These are phyloP conservation scores for Pagrus major DNA, from an alignment of 2,113 vertebrate species.

Conservation along the genomic window DNA sequence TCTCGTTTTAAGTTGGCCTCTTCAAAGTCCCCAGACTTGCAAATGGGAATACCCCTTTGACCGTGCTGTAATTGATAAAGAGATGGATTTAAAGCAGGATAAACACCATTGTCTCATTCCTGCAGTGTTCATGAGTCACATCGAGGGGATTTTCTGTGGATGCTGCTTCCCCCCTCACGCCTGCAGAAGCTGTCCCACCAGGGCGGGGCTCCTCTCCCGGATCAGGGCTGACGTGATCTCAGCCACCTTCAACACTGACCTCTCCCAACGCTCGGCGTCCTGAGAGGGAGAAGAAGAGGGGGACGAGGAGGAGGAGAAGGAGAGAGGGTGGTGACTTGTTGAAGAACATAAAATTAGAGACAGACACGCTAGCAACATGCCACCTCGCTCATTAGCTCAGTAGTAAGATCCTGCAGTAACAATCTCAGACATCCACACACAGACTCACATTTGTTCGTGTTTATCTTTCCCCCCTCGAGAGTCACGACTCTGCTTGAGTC, in stretches of 20 bases:
- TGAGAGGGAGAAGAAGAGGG: conserved; percentile 36
- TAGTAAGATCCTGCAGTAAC: neutral
- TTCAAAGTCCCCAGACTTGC: neutral
- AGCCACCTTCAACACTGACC: conserved; percentile 65
- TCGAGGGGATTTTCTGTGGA: conserved; percentile 1
- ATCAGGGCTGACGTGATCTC: conserved; percentile 77
- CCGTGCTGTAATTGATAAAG: neutral
- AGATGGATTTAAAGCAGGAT: neutral
- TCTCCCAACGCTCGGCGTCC: conserved; percentile 74
- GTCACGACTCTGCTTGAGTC: conserved; percentile 30
- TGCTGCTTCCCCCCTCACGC: conserved; percentile 64
- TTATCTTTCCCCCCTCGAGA: conserved; percentile 18
- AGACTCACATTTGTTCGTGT: conserved; percentile 49
- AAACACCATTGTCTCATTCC: neutral
- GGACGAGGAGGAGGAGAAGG: neutral
- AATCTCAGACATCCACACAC: conserved; percentile 4
- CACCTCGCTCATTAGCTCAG: neutral
- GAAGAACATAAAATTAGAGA: conserved; percentile 7
- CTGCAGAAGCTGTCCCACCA: conserved; percentile 83
- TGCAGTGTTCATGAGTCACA: neutral
- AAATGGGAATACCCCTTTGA: neutral
- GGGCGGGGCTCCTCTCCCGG: conserved; percentile 75
- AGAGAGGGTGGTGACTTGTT: neutral
- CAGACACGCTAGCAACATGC: neutral
- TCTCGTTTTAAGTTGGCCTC: neutral